Evolutionary conservation across 2,113 vertebrate species (phyloP).

Genomic region (Oreochromis niloticus): DNA sequence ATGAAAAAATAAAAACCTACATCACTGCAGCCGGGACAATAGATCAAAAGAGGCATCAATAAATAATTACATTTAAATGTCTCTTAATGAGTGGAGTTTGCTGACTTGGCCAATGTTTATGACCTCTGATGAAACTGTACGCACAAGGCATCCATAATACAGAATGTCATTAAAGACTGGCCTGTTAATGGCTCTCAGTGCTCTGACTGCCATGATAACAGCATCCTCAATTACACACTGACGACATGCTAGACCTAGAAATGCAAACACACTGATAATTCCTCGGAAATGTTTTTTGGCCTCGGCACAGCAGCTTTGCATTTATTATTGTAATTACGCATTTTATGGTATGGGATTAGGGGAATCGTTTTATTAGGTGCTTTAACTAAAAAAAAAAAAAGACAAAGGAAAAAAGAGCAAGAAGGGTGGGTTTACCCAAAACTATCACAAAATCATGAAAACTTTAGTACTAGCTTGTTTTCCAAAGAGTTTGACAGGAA

Average conservation of each 20-base stretch:
- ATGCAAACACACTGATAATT: constrained; percentile 53
- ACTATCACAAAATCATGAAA: neutral
- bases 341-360: constrained; percentile 17
- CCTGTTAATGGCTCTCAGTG: constrained; percentile 65
- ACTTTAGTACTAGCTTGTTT: neutral
- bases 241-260: constrained; percentile 54
- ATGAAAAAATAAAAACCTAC: constrained; percentile 55
- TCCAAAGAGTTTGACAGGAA: neutral
- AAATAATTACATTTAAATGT: constrained; percentile 80
- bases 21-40: constrained; percentile 52
- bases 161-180: constrained; percentile 66
- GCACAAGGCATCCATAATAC: constrained; percentile 70
- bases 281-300: constrained; percentile 32
- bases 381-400: neutral
- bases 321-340: constrained; percentile 27
- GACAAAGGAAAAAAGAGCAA: neutral
- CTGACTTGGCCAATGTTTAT: constrained; percentile 70
- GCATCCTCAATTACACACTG: constrained; percentile 60
- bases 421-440: neutral
- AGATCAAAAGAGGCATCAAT: constrained; percentile 77
- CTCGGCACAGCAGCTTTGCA: constrained; percentile 22
- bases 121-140: constrained; percentile 66
- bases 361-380: neutral
- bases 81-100: constrained; percentile 76
- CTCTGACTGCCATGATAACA: constrained; percentile 61